These are phyloP conservation scores for Caenorhabditis sp. DNA, from an alignment of 2,888 invertebrate genomes.

Conservation along the genomic window DNA sequence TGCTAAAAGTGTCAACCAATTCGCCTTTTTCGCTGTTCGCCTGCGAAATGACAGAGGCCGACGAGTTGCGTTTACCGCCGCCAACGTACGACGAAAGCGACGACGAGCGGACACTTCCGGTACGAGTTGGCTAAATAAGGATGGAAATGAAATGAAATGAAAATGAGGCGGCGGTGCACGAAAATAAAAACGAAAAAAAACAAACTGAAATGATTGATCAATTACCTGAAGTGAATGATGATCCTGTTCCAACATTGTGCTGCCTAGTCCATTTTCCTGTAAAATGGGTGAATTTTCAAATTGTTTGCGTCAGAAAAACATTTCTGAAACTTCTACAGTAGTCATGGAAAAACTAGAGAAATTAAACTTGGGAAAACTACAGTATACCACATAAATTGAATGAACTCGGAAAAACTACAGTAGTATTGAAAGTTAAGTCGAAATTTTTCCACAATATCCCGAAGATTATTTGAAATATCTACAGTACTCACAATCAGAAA, in stretches of 20 bases:
- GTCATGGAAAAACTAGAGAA: too few species aligned
- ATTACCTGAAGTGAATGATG: constrained; percentile 62
- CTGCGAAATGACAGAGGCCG: constrained; percentile 62
- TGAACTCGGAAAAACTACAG: too few species aligned
- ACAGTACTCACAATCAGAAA: too few species aligned
- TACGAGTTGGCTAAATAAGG: constrained; percentile 44
- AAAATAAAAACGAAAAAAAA: background rate
- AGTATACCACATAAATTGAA: too few species aligned
- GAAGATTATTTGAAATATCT: too few species aligned
- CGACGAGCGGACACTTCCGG: constrained; percentile 61
- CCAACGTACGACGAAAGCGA: constrained; percentile 65
- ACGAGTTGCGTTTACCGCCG: constrained; percentile 67
- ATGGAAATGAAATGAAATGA: background rate
- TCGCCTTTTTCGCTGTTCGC: constrained; percentile 59
- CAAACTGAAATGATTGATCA: background rate
- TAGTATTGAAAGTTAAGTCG: too few species aligned
- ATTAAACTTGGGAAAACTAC: too few species aligned
- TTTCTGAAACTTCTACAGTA: too few species aligned
- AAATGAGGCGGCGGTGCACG: too few species aligned
- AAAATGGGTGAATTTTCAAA: background rate
- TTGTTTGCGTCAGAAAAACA: too few species aligned
- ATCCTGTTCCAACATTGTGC: constrained; percentile 46
- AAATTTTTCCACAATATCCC: too few species aligned
- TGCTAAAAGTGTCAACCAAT: constrained; percentile 65
- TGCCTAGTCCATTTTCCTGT: constrained; percentile 36